phyloP scores from a whole-genome alignment of 2,113 vertebrate genomes.

The Bambusicola thoracicus region DNA sequence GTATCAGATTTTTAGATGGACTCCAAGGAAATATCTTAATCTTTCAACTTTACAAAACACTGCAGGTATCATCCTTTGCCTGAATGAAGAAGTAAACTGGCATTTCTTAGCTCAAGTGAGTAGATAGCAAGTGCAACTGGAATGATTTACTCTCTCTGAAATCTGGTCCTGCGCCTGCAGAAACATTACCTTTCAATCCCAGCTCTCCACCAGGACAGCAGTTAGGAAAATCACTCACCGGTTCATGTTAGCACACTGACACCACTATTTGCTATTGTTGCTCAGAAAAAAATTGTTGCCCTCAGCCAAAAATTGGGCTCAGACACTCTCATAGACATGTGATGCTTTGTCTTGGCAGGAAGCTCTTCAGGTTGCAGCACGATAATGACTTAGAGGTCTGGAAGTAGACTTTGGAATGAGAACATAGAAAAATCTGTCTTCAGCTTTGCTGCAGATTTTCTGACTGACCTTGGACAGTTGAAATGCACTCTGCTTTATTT shows the following conservation, averaged over 20 bases:
- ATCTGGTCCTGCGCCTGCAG: constrained; percentile 29
- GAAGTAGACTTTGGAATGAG: constrained; percentile 30
- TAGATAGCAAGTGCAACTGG: neutral
- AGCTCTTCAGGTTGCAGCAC: neutral
- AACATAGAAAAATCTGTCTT: constrained; percentile 42
- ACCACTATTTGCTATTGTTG: constrained; percentile 55
- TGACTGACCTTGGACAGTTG: constrained; percentile 49
- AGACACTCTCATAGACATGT: neutral
- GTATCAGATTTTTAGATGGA: neutral
- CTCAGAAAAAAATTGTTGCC: constrained; percentile 62
- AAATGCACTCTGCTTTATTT: constrained; percentile 50
- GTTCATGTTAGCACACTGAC: constrained; percentile 20
- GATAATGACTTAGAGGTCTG: constrained; percentile 49
- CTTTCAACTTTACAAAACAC: neutral
- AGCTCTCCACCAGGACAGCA: constrained; percentile 17
- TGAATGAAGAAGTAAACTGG: neutral
- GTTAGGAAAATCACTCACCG: constrained; percentile 36
- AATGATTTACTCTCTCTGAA: constrained; percentile 43
- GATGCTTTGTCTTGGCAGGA: constrained; percentile 52
- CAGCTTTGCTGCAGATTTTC: constrained; percentile 39
- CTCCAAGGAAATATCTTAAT: neutral
- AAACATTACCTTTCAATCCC: constrained; percentile 25
- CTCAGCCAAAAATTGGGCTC: constrained; percentile 57
- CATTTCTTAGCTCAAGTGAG: neutral
- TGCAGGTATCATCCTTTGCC: neutral